Evolutionary conservation across 2,113 vertebrate genomes (phyloP).

Genomic region (Australoheros scitulus): DNA sequence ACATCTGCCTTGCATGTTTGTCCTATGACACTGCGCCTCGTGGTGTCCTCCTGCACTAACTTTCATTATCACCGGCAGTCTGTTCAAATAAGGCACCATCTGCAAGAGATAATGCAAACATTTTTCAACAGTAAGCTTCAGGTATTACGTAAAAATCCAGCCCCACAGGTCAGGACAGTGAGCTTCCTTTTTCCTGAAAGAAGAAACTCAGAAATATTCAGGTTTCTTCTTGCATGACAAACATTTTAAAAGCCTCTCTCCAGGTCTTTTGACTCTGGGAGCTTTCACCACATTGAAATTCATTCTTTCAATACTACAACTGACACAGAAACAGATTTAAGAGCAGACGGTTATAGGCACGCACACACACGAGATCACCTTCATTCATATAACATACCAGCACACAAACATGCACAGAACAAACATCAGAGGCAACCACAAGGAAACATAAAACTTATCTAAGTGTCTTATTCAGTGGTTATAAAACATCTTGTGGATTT

Average conservation of each 20-base stretch:
- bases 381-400: conserved; percentile 23
- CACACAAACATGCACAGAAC: neutral
- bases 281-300: neutral
- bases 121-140: neutral
- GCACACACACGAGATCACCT: neutral
- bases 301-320: neutral
- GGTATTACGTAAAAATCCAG: neutral
- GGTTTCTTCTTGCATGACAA: neutral
- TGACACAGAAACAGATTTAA: neutral
- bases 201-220: neutral
- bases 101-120: conserved; percentile 33
- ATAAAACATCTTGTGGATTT: neutral
- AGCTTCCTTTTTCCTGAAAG: neutral
- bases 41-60: neutral
- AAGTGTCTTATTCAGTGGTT: neutral
- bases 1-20: neutral
- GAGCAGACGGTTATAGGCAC: neutral
- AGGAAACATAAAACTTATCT: neutral
- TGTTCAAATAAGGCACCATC: conserved; percentile 27
- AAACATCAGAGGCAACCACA: neutral
- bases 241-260: neutral
- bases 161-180: neutral
- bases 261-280: neutral
- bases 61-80: neutral
- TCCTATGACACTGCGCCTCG: neutral